Percentiles rank a stretch among this genome's conserved stretches.
Evolutionary conservation across 2,888 invertebrate species (phyloP).

Genomic region (Anoncus sp.): DNA sequence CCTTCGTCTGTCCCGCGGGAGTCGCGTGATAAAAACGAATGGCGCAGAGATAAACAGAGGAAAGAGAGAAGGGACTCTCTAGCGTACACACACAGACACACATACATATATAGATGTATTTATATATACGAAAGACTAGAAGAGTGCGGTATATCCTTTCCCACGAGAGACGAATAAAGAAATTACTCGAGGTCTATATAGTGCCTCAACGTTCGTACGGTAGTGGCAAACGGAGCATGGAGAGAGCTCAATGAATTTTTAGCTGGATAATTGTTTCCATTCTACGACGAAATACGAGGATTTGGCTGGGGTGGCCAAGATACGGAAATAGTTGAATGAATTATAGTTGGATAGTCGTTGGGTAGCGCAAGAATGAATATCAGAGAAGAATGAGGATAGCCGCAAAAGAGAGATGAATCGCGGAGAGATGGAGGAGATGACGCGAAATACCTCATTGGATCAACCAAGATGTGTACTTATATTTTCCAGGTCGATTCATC

Average conservation of each 20-base stretch:
- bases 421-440: no score
- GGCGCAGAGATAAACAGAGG: conserved; percentile 75
- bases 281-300: conserved; percentile 9
- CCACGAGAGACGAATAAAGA: conserved; percentile 79
- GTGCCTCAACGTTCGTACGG: not conserved
- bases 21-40: conserved; percentile 82
- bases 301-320: conserved; percentile 10
- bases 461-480: no score
- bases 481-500: conserved; percentile 38
- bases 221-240: conserved; percentile 38
- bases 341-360: no score
- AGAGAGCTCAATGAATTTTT: conserved; percentile 74
- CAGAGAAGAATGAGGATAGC: not conserved
- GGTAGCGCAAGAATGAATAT: no score
- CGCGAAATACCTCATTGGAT: no score
- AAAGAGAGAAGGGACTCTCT: conserved; percentile 46
- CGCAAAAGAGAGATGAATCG: conserved; percentile 22
- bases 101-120: no score
- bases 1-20: conserved; percentile 60
- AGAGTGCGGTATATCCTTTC: conserved; percentile 48
- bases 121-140: conserved; percentile 54
- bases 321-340: no score
- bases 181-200: conserved; percentile 79
- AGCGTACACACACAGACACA: conserved; percentile 22
- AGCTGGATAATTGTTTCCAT: conserved; percentile 29